Evolutionary conservation across 2,113 vertebrate genomes (phyloP).

Genomic region (Rhadina sibilatrix): DNA sequence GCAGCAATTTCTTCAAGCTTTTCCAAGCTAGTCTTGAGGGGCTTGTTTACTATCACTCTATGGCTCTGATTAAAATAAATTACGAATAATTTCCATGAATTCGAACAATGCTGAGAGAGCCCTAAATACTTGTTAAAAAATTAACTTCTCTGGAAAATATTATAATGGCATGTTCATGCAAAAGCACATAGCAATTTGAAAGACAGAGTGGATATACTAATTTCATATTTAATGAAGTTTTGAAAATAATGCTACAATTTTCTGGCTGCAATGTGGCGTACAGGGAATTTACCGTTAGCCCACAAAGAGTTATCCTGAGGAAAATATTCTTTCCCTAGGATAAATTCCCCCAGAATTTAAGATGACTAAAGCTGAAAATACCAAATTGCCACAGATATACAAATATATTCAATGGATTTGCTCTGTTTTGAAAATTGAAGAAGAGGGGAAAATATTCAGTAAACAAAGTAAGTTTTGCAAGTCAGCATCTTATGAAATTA

Average conservation of each 20-base stretch:
- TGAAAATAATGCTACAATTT: not conserved
- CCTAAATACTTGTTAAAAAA: slow-evolving; percentile 24
- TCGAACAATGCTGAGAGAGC: not conserved
- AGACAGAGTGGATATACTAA: not conserved
- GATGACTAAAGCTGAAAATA: not conserved
- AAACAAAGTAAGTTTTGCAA: not conserved
- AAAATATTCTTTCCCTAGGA: not conserved
- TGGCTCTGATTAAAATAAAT: slow-evolving; percentile 34
- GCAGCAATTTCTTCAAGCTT: not conserved
- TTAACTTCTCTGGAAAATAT: slow-evolving; percentile 7
- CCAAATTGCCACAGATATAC: not conserved
- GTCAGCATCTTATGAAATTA: not conserved
- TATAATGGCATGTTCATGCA: not conserved
- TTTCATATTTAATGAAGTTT: not conserved
- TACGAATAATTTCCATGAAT: slow-evolving; percentile 7
- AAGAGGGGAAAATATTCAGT: not conserved
- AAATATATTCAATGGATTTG: not conserved
- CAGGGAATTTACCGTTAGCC: not conserved
- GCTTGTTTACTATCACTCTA: not conserved
- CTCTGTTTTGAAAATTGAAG: not conserved
- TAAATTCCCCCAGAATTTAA: not conserved
- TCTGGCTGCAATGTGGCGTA: not conserved
- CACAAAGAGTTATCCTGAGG: not conserved
- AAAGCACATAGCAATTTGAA: not conserved
- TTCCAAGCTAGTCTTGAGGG: slow-evolving; percentile 3